These are phyloP conservation scores for Drosophila asahinai DNA, from an alignment of 1,140 invertebrate species.

Conservation along the genomic window DNA sequence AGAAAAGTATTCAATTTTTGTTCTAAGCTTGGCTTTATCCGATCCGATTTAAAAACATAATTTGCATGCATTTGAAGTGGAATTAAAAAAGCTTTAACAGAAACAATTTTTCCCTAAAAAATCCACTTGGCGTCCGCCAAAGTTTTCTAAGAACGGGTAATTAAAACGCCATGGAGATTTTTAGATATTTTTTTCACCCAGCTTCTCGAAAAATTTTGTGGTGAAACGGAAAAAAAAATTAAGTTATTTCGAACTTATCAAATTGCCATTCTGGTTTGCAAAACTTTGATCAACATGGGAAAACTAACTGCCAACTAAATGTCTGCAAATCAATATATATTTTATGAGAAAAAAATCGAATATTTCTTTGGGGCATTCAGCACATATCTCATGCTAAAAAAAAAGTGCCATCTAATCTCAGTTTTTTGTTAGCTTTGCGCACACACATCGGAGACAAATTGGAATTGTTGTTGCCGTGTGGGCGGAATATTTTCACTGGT, in stretches of 20 bases:
- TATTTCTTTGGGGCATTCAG: conserved; percentile 15
- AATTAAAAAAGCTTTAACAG: too few species aligned
- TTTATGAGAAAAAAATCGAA: conserved; percentile 28
- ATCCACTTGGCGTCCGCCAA: background rate
- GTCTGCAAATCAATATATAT: conserved; percentile 51
- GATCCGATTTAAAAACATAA: too few species aligned
- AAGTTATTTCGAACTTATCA: conserved; percentile 60
- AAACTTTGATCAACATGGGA: conserved; percentile 23
- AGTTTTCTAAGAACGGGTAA: conserved; percentile 17
- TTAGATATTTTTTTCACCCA: conserved; percentile 22
- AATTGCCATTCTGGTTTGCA: conserved; percentile 44
- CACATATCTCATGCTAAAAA: conserved; percentile 19
- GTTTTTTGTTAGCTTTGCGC: conserved; percentile 27
- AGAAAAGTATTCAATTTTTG: too few species aligned
- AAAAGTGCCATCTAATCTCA: conserved; percentile 40
- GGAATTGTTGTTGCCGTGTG: conserved; percentile 41
- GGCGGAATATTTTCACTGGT: conserved; percentile 3
- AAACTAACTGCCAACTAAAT: conserved; percentile 39
- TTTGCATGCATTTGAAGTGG: too few species aligned
- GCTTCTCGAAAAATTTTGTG: conserved; percentile 40
- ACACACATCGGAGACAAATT: conserved; percentile 34
- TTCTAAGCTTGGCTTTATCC: too few species aligned
- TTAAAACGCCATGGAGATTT: conserved; percentile 16
- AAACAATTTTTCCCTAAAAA: too few species aligned
- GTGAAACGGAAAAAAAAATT: background rate